A percentile compares a stretch with the other conserved stretches of the same genome.
Conservation (phyloP, 1,140 invertebrate species). For the Conus betulinus region DNA sequence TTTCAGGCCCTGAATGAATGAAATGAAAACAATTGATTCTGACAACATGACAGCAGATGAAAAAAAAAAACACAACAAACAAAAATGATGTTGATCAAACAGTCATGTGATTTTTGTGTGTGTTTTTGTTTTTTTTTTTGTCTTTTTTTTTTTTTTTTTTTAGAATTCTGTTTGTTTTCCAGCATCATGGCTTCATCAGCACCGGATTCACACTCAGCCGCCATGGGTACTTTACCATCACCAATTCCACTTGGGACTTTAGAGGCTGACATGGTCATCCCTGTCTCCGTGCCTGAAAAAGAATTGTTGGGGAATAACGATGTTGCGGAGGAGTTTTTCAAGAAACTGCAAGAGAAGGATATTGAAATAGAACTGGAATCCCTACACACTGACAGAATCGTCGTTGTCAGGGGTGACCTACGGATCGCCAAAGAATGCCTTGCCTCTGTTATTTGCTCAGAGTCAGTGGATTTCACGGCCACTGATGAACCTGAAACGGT, state of each 20-base stretch:
- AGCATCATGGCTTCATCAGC: neutral
- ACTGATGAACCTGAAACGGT: neutral
- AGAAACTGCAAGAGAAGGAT: neutral
- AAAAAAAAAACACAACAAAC: too few relatives aligned
- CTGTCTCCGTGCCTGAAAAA: neutral
- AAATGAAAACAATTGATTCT: too few relatives aligned
- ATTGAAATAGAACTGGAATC: neutral
- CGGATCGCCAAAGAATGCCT: neutral
- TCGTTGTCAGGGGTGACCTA: neutral
- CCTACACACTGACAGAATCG: neutral
- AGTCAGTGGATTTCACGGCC: neutral
- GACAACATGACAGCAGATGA: too few relatives aligned
- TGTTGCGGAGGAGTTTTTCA: neutral
- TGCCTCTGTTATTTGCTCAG: neutral
- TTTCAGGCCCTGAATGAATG: too few relatives aligned
- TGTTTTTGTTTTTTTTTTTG: too few relatives aligned
- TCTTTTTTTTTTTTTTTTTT: neutral
- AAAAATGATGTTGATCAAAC: too few relatives aligned
- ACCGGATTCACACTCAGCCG: neutral
- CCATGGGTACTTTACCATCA: neutral
- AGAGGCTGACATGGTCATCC: neutral
- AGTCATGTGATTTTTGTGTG: too few relatives aligned
- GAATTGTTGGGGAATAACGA: neutral
- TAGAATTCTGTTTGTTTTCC: neutral
- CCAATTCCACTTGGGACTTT: too few relatives aligned